phyloP scores from a whole-genome alignment of 1,140 invertebrate genomes.

The Ips nitidus region DNA sequence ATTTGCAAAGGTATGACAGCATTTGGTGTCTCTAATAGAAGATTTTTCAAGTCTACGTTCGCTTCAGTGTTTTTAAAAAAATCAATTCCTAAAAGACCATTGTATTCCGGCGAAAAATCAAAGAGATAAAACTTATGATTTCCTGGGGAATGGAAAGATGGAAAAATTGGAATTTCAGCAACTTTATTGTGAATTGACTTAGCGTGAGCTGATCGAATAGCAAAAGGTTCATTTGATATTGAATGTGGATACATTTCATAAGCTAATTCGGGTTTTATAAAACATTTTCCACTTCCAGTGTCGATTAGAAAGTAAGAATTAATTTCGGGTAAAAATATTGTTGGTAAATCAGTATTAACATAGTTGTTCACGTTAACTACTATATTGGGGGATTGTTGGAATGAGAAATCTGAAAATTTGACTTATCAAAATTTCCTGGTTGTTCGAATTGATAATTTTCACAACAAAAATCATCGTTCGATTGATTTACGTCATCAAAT shows the following conservation, averaged over 20 bases:
- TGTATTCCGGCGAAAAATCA: slow-evolving; percentile 6
- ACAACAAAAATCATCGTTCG: neutral
- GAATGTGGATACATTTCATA: slow-evolving; percentile 17
- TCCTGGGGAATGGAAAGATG: slow-evolving; percentile 16
- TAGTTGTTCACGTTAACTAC: slow-evolving; percentile 2
- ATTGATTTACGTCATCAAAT: neutral
- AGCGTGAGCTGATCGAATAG: slow-evolving; percentile 24
- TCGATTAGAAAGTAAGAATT: slow-evolving; percentile 32
- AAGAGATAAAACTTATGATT: slow-evolving; percentile 21
- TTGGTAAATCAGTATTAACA: neutral
- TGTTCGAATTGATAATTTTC: neutral
- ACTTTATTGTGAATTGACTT: slow-evolving; percentile 25
- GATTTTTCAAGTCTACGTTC: slow-evolving; percentile 11
- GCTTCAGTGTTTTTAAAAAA: slow-evolving; percentile 10
- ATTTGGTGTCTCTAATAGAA: too few relatives aligned
- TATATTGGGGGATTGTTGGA: neutral
- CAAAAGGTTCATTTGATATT: slow-evolving; percentile 20
- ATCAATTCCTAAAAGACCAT: slow-evolving; percentile 14
- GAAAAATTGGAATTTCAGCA: slow-evolving; percentile 23
- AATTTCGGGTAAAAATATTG: slow-evolving; percentile 13
- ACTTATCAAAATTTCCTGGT: neutral
- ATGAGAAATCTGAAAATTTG: neutral
- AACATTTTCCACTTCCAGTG: slow-evolving; percentile 24
- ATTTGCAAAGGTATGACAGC: neutral
- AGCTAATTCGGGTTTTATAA: slow-evolving; percentile 28